These are phyloP conservation scores for Indicator maculatus DNA, from an alignment of 2,113 vertebrate genomes.

Conservation along the genomic window DNA sequence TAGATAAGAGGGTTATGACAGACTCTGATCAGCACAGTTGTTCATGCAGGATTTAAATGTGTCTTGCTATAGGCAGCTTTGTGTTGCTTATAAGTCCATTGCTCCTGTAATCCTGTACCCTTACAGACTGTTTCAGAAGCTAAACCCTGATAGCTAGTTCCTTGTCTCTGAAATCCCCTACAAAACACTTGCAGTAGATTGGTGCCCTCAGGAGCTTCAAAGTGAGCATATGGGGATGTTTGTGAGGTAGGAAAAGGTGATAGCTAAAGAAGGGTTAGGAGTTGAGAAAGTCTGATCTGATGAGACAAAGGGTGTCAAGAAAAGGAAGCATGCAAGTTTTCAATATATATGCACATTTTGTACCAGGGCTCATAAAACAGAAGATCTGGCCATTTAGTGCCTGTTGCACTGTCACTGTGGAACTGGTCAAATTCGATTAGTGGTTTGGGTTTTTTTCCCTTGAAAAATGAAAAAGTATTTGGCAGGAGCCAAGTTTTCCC, in stretches of 20 bases:
- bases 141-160: neutral
- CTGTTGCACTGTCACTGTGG: neutral
- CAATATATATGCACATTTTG: neutral
- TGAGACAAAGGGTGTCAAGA: neutral
- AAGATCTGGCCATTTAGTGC: neutral
- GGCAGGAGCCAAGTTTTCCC: neutral
- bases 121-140: neutral
- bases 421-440: neutral
- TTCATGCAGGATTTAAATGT: neutral
- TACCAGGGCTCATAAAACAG: neutral
- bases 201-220: neutral
- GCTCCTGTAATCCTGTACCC: neutral
- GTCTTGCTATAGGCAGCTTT: conserved; percentile 3
- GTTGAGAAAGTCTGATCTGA: neutral
- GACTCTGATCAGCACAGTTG: neutral
- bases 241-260: neutral
- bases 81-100: conserved; percentile 29
- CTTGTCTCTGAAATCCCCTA: neutral
- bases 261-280: neutral
- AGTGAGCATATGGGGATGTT: neutral
- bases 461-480: neutral
- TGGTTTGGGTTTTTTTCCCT: neutral
- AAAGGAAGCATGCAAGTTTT: neutral
- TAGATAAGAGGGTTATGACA: neutral
- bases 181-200: neutral